phyloP scores from a whole-genome alignment of 2,797 vertebrate species.

The Hyperoplus lanceolatus region DNA sequence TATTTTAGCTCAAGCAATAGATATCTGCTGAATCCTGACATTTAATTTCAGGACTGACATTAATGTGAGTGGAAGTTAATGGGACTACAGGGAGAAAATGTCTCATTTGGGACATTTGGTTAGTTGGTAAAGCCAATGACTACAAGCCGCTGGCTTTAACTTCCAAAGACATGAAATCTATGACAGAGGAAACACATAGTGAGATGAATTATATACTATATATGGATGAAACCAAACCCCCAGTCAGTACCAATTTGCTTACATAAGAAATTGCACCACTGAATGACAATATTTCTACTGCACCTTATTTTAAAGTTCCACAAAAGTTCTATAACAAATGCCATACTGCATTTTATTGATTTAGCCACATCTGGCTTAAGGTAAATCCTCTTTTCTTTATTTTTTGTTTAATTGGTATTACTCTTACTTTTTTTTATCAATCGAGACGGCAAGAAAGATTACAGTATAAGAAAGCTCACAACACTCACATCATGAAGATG shows the following conservation, averaged over 20 bases:
- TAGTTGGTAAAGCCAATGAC: slow-evolving; percentile 1
- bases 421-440: too few species aligned
- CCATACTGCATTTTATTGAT: not conserved
- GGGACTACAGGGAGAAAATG: slow-evolving; percentile 12
- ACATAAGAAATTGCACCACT: not conserved
- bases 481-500: too few species aligned
- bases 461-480: too few species aligned
- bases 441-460: too few species aligned
- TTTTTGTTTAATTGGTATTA: too few species aligned
- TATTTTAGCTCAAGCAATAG: slow-evolving; percentile 36
- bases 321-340: not conserved
- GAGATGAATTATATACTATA: too few species aligned
- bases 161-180: not conserved
- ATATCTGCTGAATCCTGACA: slow-evolving; percentile 45
- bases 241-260: not conserved
- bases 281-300: not conserved
- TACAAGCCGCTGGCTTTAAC: not conserved
- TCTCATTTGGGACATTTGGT: not conserved
- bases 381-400: too few species aligned
- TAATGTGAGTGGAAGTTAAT: slow-evolving; percentile 29
- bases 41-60: slow-evolving; percentile 42
- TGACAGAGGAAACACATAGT: not conserved
- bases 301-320: not conserved
- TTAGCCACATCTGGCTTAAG: not conserved
- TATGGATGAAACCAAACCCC: not conserved